These are phyloP conservation scores for Archips crataeganus DNA, from an alignment of 2,888 invertebrate genomes.

Conservation along the genomic window DNA sequence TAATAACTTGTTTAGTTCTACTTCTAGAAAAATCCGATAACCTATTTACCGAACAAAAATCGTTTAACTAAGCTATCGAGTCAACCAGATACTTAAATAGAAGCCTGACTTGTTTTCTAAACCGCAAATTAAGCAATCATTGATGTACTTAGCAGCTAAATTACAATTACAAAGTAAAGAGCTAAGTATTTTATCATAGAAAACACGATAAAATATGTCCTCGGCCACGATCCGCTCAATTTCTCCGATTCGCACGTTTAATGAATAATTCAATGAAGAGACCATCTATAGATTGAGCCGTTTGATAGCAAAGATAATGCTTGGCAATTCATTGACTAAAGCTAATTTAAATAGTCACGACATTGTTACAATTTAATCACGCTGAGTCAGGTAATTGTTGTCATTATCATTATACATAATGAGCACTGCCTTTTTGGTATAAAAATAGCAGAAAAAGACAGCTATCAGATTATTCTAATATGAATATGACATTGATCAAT, in stretches of 20 bases:
- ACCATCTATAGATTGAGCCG: constrained; percentile 14
- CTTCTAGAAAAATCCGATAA: too few species aligned
- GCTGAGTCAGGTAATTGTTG: neutral
- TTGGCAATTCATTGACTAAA: neutral
- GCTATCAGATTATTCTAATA: too few species aligned
- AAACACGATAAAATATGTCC: neutral
- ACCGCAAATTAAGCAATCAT: constrained; percentile 2
- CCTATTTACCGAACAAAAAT: neutral
- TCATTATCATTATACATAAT: neutral
- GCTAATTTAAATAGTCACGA: constrained; percentile 33
- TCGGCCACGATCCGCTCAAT: constrained; percentile 16
- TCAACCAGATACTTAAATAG: neutral
- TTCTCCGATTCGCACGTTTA: constrained; percentile 19
- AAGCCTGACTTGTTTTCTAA: neutral
- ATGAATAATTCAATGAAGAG: constrained; percentile 36
- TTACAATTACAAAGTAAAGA: constrained; percentile 5
- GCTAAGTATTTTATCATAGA: neutral
- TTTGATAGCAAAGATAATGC: constrained; percentile 8
- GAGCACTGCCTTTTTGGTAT: neutral
- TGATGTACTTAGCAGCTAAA: neutral
- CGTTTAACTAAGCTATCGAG: neutral
- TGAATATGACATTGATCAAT: too few species aligned
- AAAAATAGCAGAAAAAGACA: neutral
- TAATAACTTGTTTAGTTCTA: too few species aligned
- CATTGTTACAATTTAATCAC: constrained; percentile 4